Percentiles rank a stretch among this genome's conserved stretches.
Conservation (phyloP, 1,140 invertebrate species). For the Gonioctena quinquepunctata region DNA sequence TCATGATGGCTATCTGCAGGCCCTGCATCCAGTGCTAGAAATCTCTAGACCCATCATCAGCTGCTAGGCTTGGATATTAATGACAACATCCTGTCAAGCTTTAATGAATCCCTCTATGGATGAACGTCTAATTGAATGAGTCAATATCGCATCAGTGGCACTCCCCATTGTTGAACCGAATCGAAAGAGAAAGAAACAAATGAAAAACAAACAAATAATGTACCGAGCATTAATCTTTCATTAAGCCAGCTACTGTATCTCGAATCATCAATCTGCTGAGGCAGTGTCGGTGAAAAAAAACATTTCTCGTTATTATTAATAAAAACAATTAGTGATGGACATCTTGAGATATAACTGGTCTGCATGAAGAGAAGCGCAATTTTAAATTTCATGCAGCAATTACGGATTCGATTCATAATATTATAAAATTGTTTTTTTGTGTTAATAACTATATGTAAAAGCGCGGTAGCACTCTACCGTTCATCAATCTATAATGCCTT, state of each 20-base stretch:
- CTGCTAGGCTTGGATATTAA: too few species aligned
- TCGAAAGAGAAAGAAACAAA: background rate
- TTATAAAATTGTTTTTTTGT: constrained; percentile 26
- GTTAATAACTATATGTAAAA: background rate
- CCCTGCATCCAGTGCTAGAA: too few species aligned
- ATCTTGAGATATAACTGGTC: background rate
- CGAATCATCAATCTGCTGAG: constrained; percentile 35
- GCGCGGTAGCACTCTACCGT: background rate
- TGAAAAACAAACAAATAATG: background rate
- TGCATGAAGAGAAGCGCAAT: constrained; percentile 36
- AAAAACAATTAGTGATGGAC: background rate
- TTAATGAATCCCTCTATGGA: too few species aligned
- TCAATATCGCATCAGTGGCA: too few species aligned
- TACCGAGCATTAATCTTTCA: constrained; percentile 33
- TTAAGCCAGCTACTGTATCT: constrained; percentile 38
- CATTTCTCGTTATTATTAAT: background rate
- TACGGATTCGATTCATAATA: constrained; percentile 50
- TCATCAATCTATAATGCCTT: background rate
- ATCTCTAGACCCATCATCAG: too few species aligned
- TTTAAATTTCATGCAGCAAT: constrained; percentile 51
- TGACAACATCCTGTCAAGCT: too few species aligned
- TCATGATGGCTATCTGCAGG: too few species aligned
- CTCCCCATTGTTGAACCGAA: background rate
- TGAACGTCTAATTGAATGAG: too few species aligned
- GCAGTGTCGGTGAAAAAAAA: background rate